These are phyloP conservation scores for Vireo griseus DNA, from an alignment of 2,797 vertebrate genomes.

Conservation along the genomic window DNA sequence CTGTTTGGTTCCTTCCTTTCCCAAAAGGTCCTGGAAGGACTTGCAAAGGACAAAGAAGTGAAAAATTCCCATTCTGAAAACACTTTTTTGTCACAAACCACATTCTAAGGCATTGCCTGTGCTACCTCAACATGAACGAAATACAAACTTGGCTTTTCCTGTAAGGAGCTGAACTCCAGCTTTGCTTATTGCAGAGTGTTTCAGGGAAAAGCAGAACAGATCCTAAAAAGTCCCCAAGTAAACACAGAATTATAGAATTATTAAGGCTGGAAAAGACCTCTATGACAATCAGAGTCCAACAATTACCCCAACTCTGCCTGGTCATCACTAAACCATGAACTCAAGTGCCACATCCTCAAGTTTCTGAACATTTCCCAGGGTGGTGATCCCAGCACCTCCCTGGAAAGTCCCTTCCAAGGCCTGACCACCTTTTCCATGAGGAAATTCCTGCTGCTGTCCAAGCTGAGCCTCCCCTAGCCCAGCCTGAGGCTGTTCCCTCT, in stretches of 20 bases:
- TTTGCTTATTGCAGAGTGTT: neutral
- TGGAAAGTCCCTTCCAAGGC: neutral
- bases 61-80: neutral
- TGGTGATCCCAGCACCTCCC: neutral
- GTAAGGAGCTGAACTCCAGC: neutral
- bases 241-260: neutral
- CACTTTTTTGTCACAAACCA: neutral
- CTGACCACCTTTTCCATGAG: neutral
- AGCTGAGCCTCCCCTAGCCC: too few relatives aligned
- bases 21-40: neutral
- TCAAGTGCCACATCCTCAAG: neutral
- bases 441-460: too few relatives aligned
- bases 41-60: neutral
- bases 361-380: neutral
- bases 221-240: neutral
- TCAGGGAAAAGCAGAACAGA: neutral
- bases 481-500: too few relatives aligned
- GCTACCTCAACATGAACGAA: neutral
- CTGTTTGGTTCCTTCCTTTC: neutral
- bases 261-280: neutral
- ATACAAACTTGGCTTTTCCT: neutral
- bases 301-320: rapidly evolving
- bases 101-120: neutral
- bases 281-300: rapidly evolving
- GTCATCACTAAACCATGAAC: neutral